Conservation (phyloP, 2,888 invertebrate species). For the Uloborus plumipes region DNA sequence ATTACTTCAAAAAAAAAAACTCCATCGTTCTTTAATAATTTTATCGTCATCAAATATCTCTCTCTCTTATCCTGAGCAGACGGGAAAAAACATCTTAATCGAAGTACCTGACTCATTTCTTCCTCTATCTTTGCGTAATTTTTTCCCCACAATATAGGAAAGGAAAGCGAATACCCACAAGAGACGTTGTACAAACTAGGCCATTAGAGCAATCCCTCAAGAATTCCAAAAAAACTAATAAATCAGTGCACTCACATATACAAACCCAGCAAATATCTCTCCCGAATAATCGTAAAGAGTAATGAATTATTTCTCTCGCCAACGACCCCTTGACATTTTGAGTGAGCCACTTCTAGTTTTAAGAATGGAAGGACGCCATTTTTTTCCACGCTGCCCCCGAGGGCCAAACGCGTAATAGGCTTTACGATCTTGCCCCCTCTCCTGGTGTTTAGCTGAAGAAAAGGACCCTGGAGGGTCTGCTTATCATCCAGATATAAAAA, state of each 20-base stretch:
- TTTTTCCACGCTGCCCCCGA: slow-evolving; percentile 12
- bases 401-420: slow-evolving; percentile 42
- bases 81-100: too few species aligned
- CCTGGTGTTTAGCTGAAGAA: slow-evolving; percentile 9
- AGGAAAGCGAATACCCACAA: too few species aligned
- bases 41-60: too few species aligned
- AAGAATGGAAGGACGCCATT: background rate
- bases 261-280: background rate
- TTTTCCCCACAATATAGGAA: too few species aligned
- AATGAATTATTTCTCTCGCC: slow-evolving; percentile 27
- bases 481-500: slow-evolving; percentile 52
- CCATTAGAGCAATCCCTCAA: slow-evolving; percentile 8
- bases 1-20: too few species aligned
- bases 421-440: slow-evolving; percentile 28
- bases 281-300: slow-evolving; percentile 21
- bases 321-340: slow-evolving; percentile 17
- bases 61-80: too few species aligned
- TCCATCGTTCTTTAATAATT: too few species aligned
- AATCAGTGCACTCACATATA: slow-evolving; percentile 10
- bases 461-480: slow-evolving; percentile 29
- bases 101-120: too few species aligned
- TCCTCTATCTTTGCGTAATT: too few species aligned
- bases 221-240: background rate
- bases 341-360: slow-evolving; percentile 1
- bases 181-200: too few species aligned